A percentile compares a stretch with the other conserved stretches of the same genome.
phyloP scores from a whole-genome alignment of 2,113 vertebrate genomes.

The Microtus oregoni region DNA sequence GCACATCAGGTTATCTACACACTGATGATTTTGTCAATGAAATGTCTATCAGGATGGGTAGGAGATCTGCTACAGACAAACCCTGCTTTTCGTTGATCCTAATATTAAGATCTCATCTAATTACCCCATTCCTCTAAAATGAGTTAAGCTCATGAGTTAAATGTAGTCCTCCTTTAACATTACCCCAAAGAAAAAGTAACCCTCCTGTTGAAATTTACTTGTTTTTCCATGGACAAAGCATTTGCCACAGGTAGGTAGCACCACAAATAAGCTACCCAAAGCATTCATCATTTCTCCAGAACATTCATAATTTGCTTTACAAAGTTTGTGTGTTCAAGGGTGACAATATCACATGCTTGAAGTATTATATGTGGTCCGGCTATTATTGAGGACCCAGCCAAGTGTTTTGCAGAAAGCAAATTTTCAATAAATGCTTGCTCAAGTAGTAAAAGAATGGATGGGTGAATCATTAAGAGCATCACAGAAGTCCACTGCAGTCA shows the following conservation, averaged over 20 bases:
- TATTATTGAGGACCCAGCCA: not conserved
- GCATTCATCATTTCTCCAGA: not conserved
- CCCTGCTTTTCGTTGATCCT: not conserved
- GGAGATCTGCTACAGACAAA: not conserved
- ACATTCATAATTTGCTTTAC: not conserved
- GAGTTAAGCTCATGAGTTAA: not conserved
- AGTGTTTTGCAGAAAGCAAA: slow-evolving; percentile 34
- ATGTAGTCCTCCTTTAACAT: not conserved
- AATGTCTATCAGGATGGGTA: not conserved
- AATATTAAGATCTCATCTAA: not conserved
- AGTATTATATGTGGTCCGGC: not conserved
- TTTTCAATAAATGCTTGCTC: slow-evolving; percentile 3
- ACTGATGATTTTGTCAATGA: not conserved
- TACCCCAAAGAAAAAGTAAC: not conserved
- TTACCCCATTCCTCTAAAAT: not conserved
- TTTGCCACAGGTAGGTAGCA: not conserved
- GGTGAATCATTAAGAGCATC: slow-evolving; percentile 30
- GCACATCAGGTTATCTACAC: not conserved
- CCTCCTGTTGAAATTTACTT: not conserved
- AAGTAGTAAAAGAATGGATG: slow-evolving; percentile 14
- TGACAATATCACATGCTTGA: not conserved
- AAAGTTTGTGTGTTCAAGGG: not conserved
- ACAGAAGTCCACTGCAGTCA: not conserved
- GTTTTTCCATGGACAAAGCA: not conserved
- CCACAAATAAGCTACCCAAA: not conserved